Base-by-base conservation (phyloP, 2,113 vertebrate species). In the Megaptera novaeangliae region DNA sequence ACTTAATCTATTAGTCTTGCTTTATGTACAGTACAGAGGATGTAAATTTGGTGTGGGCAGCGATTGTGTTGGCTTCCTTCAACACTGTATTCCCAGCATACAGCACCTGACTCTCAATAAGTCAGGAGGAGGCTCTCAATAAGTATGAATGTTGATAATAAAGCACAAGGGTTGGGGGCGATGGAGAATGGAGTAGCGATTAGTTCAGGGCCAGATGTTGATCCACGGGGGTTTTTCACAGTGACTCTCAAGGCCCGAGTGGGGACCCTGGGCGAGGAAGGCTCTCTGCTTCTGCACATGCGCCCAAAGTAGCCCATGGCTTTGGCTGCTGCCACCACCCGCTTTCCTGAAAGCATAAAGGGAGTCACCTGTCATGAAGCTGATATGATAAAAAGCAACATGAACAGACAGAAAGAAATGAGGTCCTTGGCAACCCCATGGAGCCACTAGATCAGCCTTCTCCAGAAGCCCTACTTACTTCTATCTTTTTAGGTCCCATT, bases 1-100 rank as follows among this genome's bases (percentile, higher is more conserved):
- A 20, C 69, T 21, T 44, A 11, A 4, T 39, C 80, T n/a, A 2
- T 21, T 27, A 39, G 31, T 8, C 20, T 18, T 55, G 14, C 17
- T 57, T 10, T 74, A 2, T 15, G 9, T 23, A 11, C 27, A 34
- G 15, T 2, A 44, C 1, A 57, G 27, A 52, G 15, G 4, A 8
- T 10, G 34, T 27, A 20, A 29, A 20, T 8, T 72, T 12, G 0
- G 13, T 0, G 0, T 7, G 12, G 23, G 41, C 20, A 17, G 39
- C 6, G 18, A 18, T 7, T 8, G 9, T 21, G 15, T 46, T 18
- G 55, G 44, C 49, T 64, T 59, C 14, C 8, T 69, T 86, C 66
- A 82, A 5, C 36, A 25, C 4, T 29, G 39, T 17, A 41, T 64
- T 75, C 27, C 18, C 14, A 15, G 18, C 18, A 21, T 20, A 5